Evolutionary conservation across 1,140 invertebrate genomes (phyloP).

Genomic region (Bombus waltoni): DNA sequence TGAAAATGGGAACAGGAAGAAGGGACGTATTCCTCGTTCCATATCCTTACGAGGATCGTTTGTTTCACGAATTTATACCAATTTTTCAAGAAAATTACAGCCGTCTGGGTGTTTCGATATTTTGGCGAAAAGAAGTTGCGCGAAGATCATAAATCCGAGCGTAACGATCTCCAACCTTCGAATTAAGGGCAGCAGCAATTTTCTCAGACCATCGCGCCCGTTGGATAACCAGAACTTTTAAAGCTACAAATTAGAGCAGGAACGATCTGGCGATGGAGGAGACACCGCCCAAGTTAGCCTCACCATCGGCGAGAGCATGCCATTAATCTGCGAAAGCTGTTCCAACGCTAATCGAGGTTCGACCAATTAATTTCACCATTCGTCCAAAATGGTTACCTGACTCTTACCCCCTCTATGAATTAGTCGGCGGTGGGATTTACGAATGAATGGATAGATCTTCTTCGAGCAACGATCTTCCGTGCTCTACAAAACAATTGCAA

Average conservation of each 20-base stretch:
- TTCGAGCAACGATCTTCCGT: not conserved
- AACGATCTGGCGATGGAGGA: constrained; percentile 8
- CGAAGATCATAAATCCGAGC: not conserved
- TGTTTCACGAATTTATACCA: not conserved
- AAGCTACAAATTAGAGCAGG: constrained; percentile 25
- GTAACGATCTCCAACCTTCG: not conserved
- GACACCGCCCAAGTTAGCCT: constrained; percentile 21
- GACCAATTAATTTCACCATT: constrained; percentile 67
- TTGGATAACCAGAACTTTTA: not conserved
- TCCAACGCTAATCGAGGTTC: constrained; percentile 62
- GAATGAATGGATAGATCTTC: not conserved
- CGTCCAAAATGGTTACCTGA: constrained; percentile 11
- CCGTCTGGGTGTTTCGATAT: not conserved
- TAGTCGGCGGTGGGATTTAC: not conserved
- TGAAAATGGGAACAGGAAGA: not conserved
- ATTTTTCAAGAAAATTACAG: not conserved
- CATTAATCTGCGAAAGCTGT: constrained; percentile 59
- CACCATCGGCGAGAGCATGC: not conserved
- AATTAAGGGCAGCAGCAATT: not conserved
- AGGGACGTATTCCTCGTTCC: not conserved
- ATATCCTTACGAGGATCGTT: not conserved
- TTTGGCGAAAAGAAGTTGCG: not conserved
- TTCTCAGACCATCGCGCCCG: not conserved
- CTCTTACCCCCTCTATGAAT: not conserved
- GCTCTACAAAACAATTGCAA: not conserved